A percentile compares a stretch with the other conserved stretches of the same genome.
These are phyloP conservation scores for Alexandromys fortis DNA, from an alignment of 2,113 vertebrate genomes.

Conservation along the genomic window DNA sequence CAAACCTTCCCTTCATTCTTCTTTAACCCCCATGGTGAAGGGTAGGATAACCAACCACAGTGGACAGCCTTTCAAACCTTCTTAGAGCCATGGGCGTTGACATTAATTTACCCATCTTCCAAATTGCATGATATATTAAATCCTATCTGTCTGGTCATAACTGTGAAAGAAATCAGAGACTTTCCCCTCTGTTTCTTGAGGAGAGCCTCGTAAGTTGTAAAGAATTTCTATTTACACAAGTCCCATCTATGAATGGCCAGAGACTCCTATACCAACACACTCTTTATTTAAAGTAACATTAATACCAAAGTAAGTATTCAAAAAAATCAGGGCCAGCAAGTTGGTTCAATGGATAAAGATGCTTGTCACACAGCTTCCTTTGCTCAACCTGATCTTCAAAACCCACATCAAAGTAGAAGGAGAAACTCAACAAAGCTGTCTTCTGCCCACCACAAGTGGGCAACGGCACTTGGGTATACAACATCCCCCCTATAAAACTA, in stretches of 20 bases:
- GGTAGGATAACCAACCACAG: background rate
- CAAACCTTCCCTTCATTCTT: background rate
- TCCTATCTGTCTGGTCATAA: background rate
- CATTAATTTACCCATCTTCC: constrained; percentile 8
- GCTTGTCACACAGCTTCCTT: background rate
- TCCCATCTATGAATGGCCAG: background rate
- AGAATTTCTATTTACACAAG: background rate
- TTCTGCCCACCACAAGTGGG: no score
- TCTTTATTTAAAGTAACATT: constrained; percentile 22
- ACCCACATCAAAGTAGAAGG: background rate
- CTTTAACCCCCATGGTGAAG: background rate
- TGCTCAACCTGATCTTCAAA: background rate
- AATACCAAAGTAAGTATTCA: background rate
- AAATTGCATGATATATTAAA: constrained; percentile 29
- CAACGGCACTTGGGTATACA: background rate
- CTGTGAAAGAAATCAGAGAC: background rate
- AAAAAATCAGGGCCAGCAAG: background rate
- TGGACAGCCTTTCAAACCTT: background rate
- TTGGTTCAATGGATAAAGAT: background rate
- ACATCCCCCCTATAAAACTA: background rate
- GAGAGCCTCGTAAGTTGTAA: background rate
- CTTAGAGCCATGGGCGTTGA: background rate
- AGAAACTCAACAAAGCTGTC: background rate
- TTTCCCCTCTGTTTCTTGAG: background rate
- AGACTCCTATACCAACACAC: background rate